Evolutionary conservation across 2,113 vertebrate genomes (phyloP).

Genomic region (Eupsittula cactorum): DNA sequence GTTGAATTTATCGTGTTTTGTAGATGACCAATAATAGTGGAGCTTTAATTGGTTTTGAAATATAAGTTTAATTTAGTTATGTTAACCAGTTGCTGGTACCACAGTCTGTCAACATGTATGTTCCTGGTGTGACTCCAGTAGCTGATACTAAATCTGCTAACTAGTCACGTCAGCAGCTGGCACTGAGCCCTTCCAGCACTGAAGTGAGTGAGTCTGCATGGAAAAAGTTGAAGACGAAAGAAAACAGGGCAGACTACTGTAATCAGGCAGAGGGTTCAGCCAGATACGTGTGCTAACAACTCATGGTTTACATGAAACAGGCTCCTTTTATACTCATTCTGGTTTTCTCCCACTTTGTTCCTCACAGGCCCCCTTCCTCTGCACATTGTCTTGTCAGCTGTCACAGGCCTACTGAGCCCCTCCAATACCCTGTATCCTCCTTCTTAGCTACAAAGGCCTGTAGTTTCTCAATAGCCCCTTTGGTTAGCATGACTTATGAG

Average conservation of each 20-base stretch:
- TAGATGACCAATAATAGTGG: background rate
- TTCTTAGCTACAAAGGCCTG: background rate
- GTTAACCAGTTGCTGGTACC: background rate
- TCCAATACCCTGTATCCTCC: background rate
- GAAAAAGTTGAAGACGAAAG: background rate
- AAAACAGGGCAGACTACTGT: background rate
- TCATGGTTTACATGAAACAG: background rate
- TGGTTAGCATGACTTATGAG: fast-evolving
- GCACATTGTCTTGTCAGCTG: background rate
- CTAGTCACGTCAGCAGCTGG: background rate
- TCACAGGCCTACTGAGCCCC: background rate
- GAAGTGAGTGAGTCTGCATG: background rate
- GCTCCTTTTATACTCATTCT: background rate
- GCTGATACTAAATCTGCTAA: background rate
- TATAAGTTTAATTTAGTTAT: background rate
- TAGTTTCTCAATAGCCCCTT: background rate
- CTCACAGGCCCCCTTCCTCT: background rate
- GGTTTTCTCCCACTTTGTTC: background rate
- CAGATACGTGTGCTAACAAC: no score
- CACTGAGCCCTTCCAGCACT: background rate
- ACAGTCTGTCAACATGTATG: background rate
- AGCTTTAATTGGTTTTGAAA: background rate
- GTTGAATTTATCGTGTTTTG: background rate
- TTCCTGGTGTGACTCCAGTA: background rate
- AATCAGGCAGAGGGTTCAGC: background rate